A percentile compares a stretch with the other conserved stretches of the same genome.
Conservation (phyloP, 2,888 invertebrate species). For the Schizaphis graminum region DNA sequence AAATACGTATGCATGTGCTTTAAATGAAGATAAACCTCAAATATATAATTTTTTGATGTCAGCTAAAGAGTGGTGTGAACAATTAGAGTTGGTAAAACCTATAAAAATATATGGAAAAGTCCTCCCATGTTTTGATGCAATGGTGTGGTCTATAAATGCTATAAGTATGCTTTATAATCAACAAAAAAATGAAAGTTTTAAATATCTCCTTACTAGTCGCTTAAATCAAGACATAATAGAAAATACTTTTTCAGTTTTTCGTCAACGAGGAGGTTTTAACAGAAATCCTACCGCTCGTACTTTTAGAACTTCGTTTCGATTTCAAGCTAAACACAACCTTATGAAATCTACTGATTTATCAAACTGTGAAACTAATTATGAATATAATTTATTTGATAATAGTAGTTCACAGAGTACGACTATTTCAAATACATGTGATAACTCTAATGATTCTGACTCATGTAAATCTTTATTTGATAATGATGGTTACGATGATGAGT, state of each 20-base stretch:
- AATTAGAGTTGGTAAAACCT: too few relatives aligned
- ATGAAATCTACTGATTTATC: slow-evolving; percentile 26
- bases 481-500: not conserved
- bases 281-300: not conserved
- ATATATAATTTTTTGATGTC: too few relatives aligned
- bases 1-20: slow-evolving; percentile 14
- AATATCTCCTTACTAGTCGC: too few relatives aligned
- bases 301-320: not conserved
- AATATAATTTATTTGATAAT: slow-evolving; percentile 2
- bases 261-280: not conserved
- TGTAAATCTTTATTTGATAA: not conserved
- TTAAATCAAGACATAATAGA: not conserved
- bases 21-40: not conserved
- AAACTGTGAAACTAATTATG: slow-evolving; percentile 29
- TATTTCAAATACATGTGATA: not conserved
- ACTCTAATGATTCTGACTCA: slow-evolving; percentile 1
- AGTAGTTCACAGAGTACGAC: slow-evolving; percentile 3
- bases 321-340: slow-evolving; percentile 33
- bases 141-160: slow-evolving; percentile 5
- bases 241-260: too few relatives aligned
- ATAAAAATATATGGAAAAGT: too few relatives aligned
- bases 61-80: too few relatives aligned
- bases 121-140: too few relatives aligned
- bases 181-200: too few relatives aligned
- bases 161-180: not conserved